Evolutionary conservation across 2,888 invertebrate species (phyloP), one percentile per base, ranked within the genome.

Genomic region (Tridacna gigas): DNA sequence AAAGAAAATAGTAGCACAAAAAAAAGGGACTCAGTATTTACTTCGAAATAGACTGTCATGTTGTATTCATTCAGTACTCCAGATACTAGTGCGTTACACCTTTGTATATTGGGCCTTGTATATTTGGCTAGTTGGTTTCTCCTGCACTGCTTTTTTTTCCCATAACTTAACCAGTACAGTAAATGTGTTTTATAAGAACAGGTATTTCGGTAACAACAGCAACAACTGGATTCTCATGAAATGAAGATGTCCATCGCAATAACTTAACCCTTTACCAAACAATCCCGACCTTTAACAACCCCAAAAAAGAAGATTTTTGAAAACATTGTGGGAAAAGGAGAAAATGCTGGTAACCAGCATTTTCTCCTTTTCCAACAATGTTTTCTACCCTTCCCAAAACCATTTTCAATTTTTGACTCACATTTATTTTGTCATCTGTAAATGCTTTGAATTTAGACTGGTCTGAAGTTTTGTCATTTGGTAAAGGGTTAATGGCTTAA

Each of bases 241-340:
- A 37, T 37, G n/a, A 37, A 56, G 56, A 15, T 56, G 56, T 56
- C 11, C 56, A 56, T 20, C 11, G 56, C 2, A 37, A 37, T 56
- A 3, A 22, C 22, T 7, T 63, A 63, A 63, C n/a, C 18, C 63
- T 9, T 63, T 63, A 12, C n/a, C 63, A 63, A 12, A 15, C n/a
- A n/a, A 12, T 15, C 13, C 12, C n/a, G n/a, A 11, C 12, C 9
- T 63, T 63, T 63, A 11, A 22, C n/a, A 22, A 51, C 9, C 63
- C 22, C n/a, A n/a, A 12, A 63, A 63, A 12, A 63, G 63, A 63
- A 18, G 13, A 63, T n/a, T 12, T 63, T 63, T 22, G 22, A 63
- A 63, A 63, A 11, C 63, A 63, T 63, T 63, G 63, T 63, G 63
- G 63, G 13, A 63, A n/a, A 22, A 13, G 51, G 15, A 51, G 51